These are phyloP conservation scores for Microcaecilia unicolor DNA, from an alignment of 2,797 vertebrate species.

Conservation along the genomic window DNA sequence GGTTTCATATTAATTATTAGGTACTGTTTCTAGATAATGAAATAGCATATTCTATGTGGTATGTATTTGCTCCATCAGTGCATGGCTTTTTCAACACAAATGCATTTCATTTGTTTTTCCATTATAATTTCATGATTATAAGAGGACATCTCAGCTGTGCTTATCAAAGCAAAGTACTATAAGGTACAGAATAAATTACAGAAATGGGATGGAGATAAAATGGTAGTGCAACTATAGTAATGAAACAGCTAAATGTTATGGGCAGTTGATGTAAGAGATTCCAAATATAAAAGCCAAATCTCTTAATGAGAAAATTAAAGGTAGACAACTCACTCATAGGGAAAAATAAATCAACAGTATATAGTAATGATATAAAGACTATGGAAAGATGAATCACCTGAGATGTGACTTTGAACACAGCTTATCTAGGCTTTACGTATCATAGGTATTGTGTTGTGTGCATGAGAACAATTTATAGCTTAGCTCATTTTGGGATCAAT, in stretches of 20 bases:
- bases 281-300: background rate
- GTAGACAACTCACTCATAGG: background rate
- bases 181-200: no score
- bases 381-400: no score
- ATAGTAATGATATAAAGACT: background rate
- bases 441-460: no score
- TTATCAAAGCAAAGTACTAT: no score
- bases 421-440: no score
- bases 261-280: background rate
- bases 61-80: background rate
- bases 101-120: background rate
- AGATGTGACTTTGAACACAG: no score
- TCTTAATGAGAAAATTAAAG: background rate
- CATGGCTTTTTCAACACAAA: background rate
- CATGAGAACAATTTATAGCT: no score
- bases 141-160: no score
- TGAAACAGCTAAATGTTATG: no score
- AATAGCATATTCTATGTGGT: background rate
- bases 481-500: no score
- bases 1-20: background rate
- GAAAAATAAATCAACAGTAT: background rate
- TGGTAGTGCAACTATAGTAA: no score
- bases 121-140: background rate
- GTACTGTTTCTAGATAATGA: background rate
- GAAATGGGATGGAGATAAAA: no score